Conservation (phyloP, 2,113 vertebrate species). For the Phodopus roborovskii region DNA sequence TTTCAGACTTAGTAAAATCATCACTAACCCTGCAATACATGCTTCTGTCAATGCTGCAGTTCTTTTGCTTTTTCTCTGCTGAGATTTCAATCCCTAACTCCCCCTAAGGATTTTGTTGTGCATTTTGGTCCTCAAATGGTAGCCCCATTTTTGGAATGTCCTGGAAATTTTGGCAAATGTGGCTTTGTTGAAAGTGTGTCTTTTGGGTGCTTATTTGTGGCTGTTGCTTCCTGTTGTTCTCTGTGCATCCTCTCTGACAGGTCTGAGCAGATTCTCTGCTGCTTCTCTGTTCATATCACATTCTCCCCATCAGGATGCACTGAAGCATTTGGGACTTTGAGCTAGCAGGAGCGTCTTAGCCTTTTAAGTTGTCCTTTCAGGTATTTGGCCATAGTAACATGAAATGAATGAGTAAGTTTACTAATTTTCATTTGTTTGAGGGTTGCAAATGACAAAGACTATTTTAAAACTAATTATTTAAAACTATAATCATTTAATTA, state of each 20-base stretch:
- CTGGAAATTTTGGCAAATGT: neutral
- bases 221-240: no score
- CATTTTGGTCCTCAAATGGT: neutral
- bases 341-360: neutral
- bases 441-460: conserved; percentile 1
- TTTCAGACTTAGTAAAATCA: conserved; percentile 44
- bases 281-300: no score
- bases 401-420: neutral
- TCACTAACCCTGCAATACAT: neutral
- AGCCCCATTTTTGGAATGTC: neutral
- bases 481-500: conserved; percentile 47
- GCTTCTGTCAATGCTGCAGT: neutral
- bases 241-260: neutral
- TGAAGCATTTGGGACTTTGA: neutral
- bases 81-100: neutral
- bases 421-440: neutral
- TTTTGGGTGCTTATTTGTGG: neutral
- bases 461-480: conserved; percentile 19
- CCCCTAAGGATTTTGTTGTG: neutral
- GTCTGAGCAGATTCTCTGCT: accelerated
- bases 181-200: neutral
- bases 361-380: neutral
- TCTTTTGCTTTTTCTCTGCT: neutral
- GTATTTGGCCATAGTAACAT: neutral
- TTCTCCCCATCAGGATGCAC: neutral